These are phyloP conservation scores for Neosalanx taihuensis DNA, from an alignment of 2,797 vertebrate species.

Conservation along the genomic window DNA sequence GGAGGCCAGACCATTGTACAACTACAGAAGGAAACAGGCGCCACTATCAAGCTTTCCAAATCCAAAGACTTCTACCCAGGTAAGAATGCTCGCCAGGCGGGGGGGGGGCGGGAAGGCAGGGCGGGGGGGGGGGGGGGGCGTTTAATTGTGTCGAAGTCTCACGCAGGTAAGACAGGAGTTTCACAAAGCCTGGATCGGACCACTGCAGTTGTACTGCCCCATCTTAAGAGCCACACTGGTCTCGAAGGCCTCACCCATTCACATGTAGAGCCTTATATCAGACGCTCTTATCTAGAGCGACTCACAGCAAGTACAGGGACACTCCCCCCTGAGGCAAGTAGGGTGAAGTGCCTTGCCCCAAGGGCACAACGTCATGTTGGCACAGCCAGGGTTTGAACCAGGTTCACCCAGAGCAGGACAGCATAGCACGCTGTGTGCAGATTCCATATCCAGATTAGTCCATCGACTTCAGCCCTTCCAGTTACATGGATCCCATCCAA, in stretches of 20 bases:
- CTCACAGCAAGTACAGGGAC: too few relatives aligned
- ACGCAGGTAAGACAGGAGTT: background rate
- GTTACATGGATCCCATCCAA: slow-evolving; percentile 7
- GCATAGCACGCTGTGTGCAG: slow-evolving; percentile 14
- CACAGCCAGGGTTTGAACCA: too few relatives aligned
- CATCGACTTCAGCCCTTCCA: slow-evolving; percentile 21
- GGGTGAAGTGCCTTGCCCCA: too few relatives aligned
- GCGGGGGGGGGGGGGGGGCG: too few relatives aligned
- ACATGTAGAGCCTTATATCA: background rate
- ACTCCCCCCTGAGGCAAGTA: too few relatives aligned
- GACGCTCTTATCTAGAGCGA: too few relatives aligned
- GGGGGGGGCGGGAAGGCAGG: too few relatives aligned
- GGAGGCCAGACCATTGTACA: slow-evolving; percentile 95
- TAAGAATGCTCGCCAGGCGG: slow-evolving; percentile 59
- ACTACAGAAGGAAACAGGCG: slow-evolving; percentile 92
- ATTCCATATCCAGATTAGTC: slow-evolving; percentile 11
- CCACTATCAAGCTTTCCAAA: slow-evolving; percentile 96
- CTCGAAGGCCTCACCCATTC: slow-evolving; percentile 31
- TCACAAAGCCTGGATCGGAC: background rate
- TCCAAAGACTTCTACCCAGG: slow-evolving; percentile 98
- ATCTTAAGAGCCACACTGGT: slow-evolving; percentile 16
- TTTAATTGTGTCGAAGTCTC: background rate
- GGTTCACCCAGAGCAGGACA: slow-evolving; percentile 19
- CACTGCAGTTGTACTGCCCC: slow-evolving; percentile 42
- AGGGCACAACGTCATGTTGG: too few relatives aligned